Conservation (phyloP, 2,113 vertebrate species). For the Todiramphus saurophagus region DNA sequence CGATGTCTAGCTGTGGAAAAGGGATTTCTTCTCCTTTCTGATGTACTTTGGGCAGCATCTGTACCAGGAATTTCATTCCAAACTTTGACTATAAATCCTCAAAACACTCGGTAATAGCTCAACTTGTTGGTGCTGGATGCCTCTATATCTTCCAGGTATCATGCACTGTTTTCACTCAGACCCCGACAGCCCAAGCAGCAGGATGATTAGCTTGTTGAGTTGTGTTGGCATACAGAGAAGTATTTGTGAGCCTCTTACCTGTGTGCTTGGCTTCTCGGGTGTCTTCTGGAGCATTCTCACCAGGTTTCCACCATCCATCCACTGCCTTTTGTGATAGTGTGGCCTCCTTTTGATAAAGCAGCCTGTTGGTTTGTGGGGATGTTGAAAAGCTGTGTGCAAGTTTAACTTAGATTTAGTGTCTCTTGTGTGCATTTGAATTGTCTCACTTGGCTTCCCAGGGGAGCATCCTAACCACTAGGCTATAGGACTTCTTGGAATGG, state of each 20-base stretch:
- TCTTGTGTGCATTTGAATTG: not conserved
- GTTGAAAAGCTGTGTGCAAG: not conserved
- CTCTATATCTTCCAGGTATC: not conserved
- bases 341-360: not conserved
- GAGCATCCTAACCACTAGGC: not conserved
- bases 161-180: not conserved
- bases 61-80: not conserved
- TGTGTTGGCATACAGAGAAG: not conserved
- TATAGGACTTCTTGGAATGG: not conserved
- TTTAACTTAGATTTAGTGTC: not conserved
- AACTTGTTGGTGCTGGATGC: not conserved
- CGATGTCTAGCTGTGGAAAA: not conserved
- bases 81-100: not conserved
- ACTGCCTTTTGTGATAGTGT: not conserved
- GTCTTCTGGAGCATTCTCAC: not conserved
- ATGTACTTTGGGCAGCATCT: not conserved
- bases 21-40: not conserved
- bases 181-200: fast-evolving
- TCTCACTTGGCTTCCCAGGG: not conserved
- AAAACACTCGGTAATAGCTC: not conserved
- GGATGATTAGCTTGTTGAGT: not conserved
- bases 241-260: not conserved
- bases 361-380: not conserved
- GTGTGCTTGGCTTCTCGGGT: not conserved
- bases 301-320: not conserved